These are phyloP conservation scores for Axinella damicornis DNA, from an alignment of 37 sponge, comb jelly and placozoan species.

Conservation along the genomic window DNA sequence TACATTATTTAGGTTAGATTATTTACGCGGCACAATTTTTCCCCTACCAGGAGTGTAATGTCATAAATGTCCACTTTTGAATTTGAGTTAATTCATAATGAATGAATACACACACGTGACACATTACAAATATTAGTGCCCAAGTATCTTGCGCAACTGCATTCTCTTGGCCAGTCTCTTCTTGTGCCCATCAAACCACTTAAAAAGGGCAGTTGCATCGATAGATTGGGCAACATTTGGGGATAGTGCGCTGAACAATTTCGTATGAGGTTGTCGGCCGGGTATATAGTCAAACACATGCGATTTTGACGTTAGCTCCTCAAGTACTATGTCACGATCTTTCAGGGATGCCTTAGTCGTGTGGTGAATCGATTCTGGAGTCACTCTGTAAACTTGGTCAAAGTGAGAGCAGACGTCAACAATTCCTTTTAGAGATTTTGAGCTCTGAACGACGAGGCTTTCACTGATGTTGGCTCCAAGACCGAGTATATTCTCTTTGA, in stretches of 20 bases:
- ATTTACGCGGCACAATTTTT: no score
- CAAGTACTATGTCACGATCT: neutral
- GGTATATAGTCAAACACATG: constrained; percentile 28
- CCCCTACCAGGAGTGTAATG: no score
- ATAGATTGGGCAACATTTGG: neutral
- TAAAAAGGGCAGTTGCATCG: neutral
- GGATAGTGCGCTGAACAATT: no score
- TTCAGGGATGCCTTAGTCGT: neutral
- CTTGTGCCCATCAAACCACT: neutral
- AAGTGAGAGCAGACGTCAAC: neutral
- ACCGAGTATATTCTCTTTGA: neutral
- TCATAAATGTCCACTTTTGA: neutral
- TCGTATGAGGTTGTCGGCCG: neutral
- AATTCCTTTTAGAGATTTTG: neutral
- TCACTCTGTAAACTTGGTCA: neutral
- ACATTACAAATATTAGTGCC: no score
- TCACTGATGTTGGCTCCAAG: neutral
- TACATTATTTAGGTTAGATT: neutral
- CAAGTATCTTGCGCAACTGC: neutral
- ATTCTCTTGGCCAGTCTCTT: neutral
- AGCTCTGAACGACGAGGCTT: neutral
- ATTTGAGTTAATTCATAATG: no score
- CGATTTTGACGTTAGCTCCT: neutral
- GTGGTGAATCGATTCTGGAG: neutral
- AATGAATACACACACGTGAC: neutral